phyloP scores from a whole-genome alignment of 2,113 vertebrate genomes.

The Phylloscopus trochiloides region DNA sequence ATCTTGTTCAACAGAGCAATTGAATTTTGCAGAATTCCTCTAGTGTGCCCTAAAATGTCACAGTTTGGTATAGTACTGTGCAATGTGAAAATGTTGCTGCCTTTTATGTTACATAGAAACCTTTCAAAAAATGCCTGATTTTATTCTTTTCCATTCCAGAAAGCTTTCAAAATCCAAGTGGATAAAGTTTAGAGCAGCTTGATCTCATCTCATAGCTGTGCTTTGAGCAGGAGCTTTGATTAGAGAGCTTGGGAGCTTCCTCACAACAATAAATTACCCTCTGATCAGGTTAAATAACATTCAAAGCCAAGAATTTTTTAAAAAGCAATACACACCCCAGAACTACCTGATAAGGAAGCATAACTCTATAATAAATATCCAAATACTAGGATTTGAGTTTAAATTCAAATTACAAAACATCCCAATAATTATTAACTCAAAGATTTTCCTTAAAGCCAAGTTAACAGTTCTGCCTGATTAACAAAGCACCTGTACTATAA shows the following conservation, averaged over 20 bases:
- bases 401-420: not conserved
- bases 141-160: not conserved
- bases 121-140: not conserved
- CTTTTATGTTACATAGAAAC: not conserved
- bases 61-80: not conserved
- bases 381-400: not conserved
- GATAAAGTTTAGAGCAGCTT: not conserved
- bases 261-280: not conserved
- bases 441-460: not conserved
- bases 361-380: not conserved
- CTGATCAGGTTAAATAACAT: not conserved
- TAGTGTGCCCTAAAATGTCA: not conserved
- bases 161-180: not conserved
- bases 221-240: not conserved
- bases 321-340: rapidly evolving
- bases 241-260: not conserved
- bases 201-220: not conserved
- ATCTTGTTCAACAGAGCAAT: not conserved
- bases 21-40: not conserved
- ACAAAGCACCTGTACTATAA: not conserved
- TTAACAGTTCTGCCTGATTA: not conserved
- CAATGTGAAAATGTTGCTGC: not conserved
- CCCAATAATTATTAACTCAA: not conserved
- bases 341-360: not conserved
- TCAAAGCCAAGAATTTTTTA: not conserved